Evolutionary conservation across 37 sponge, comb jelly and placozoan genomes (phyloP).

Genomic region (Theonella swinhoei): DNA sequence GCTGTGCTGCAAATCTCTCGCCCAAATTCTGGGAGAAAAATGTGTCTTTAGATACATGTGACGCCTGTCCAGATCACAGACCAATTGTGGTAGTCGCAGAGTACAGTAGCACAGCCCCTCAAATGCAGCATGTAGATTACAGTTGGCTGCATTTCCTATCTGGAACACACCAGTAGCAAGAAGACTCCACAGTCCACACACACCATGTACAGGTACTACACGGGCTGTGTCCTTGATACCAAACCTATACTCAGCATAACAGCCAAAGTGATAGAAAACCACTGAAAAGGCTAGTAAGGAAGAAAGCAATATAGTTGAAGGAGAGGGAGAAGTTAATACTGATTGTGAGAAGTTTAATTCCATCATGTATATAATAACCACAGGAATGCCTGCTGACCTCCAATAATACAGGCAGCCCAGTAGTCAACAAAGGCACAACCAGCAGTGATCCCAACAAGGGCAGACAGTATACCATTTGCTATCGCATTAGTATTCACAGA

Average conservation of each 20-base stretch:
- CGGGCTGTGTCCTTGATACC: constrained; percentile 84
- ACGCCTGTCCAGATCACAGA: too few species aligned
- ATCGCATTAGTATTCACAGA: constrained; percentile 74
- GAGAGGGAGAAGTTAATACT: too few species aligned
- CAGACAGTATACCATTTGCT: constrained; percentile 70
- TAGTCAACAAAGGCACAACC: constrained; percentile 63
- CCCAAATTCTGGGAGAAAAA: constrained; percentile 32
- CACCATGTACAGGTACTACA: constrained; percentile 87
- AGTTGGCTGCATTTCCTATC: constrained; percentile 2
- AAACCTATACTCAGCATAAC: constrained; percentile 80
- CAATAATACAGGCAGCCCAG: constrained; percentile 56
- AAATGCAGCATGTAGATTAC: constrained; percentile 80
- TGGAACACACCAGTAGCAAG: constrained; percentile 64
- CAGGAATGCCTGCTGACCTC: constrained; percentile 29
- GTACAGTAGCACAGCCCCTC: constrained; percentile 82
- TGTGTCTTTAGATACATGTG: background rate
- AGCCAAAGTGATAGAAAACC: constrained; percentile 86
- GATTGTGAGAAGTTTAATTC: too few species aligned
- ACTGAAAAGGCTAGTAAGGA: constrained; percentile 59
- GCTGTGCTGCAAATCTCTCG: constrained; percentile 63
- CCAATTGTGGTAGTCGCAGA: constrained; percentile 69
- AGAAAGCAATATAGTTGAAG: too few species aligned
- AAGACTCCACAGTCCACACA: constrained; percentile 89
- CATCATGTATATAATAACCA: too few species aligned
- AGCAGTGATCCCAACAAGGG: constrained; percentile 74